These are phyloP conservation scores for Oreochromis niloticus DNA, from an alignment of 2,113 vertebrate species.

Conservation along the genomic window DNA sequence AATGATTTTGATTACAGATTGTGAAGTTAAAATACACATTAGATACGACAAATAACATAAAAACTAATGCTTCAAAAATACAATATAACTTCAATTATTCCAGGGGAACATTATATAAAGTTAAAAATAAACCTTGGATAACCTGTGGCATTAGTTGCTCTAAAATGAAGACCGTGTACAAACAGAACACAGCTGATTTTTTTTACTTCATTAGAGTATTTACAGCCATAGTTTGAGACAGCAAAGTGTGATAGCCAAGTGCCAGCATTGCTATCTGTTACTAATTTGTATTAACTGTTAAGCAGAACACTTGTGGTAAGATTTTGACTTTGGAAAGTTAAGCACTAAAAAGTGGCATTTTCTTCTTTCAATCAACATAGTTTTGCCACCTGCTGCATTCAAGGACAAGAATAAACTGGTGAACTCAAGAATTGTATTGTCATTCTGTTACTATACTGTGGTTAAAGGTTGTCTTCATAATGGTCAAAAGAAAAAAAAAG, in stretches of 20 bases:
- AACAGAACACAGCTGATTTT: neutral
- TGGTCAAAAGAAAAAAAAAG: neutral
- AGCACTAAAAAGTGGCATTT: neutral
- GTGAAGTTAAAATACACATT: neutral
- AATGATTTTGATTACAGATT: neutral
- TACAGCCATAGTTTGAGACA: neutral
- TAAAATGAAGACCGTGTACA: neutral
- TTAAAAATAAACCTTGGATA: neutral
- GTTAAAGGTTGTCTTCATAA: neutral
- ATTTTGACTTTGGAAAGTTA: neutral
- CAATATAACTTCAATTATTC: neutral
- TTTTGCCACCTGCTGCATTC: neutral
- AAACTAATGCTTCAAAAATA: neutral
- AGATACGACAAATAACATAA: accelerated
- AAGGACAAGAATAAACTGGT: neutral
- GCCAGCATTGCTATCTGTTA: neutral
- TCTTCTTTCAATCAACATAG: neutral
- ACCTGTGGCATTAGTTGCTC: neutral
- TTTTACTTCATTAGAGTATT: neutral
- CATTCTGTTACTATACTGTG: accelerated
- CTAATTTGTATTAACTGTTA: neutral
- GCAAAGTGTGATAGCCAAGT: neutral
- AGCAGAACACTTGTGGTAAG: neutral
- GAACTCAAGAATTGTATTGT: neutral
- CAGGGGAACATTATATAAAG: neutral